Conservation (phyloP, 1,140 invertebrate species). For the Penaeus japonicus region DNA sequence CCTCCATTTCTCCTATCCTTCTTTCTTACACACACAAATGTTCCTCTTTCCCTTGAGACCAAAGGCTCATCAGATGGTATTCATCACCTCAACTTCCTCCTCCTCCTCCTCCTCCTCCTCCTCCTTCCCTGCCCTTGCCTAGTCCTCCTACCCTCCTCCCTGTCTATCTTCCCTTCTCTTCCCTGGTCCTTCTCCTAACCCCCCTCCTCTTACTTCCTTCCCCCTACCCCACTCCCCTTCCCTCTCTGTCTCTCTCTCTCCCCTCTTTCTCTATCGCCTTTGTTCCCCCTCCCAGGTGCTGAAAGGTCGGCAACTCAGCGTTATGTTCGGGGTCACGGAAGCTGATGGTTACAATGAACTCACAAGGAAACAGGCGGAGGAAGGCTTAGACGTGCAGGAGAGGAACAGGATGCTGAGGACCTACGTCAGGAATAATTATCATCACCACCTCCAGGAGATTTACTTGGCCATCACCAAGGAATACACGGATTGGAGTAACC, state of each 20-base stretch:
- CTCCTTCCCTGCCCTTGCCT: not conserved
- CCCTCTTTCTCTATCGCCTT: not conserved
- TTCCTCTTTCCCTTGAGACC: too few relatives aligned
- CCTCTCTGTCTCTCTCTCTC: not conserved
- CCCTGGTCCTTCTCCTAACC: too few relatives aligned
- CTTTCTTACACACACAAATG: not conserved
- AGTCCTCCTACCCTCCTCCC: not conserved
- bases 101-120: not conserved
- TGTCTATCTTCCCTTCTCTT: not conserved
- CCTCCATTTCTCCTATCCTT: not conserved
- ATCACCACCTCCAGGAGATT: constrained; percentile 72
- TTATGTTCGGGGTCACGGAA: constrained; percentile 56
- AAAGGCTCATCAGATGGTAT: not conserved
- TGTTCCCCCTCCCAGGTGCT: constrained; percentile 26
- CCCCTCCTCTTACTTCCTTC: not conserved
- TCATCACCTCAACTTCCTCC: not conserved
- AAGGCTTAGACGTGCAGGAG: constrained; percentile 78
- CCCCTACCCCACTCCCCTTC: not conserved
- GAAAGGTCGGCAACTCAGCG: constrained; percentile 36
- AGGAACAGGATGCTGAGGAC: constrained; percentile 84
- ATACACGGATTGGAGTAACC: constrained; percentile 96
- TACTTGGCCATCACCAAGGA: constrained; percentile 82
- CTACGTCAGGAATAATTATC: constrained; percentile 87
- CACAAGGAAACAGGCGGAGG: constrained; percentile 69
- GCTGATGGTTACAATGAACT: constrained; percentile 71